Evolutionary conservation across 2,797 vertebrate genomes (phyloP).

Genomic region (Premnoplex brunnescens): DNA sequence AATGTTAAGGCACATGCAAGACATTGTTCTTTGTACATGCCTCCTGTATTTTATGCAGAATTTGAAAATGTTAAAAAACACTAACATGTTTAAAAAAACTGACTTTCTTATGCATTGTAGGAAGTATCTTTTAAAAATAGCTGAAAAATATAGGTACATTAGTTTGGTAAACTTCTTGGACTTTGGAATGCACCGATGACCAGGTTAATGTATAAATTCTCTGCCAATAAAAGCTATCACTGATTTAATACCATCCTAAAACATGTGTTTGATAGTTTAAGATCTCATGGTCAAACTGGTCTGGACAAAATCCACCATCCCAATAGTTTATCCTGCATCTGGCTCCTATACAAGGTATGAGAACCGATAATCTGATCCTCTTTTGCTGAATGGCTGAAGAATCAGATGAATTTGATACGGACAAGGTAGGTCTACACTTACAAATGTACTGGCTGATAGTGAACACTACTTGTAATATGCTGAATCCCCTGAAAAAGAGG

Average conservation of each 20-base stretch:
- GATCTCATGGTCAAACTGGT: not conserved
- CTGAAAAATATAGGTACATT: not conserved
- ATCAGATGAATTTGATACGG: not conserved
- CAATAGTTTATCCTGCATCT: not conserved
- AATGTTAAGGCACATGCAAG: not conserved
- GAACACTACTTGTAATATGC: not conserved
- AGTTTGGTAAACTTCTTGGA: not conserved
- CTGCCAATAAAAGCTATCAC: not conserved
- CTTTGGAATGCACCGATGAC: not conserved
- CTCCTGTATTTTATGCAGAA: not conserved
- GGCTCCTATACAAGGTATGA: not conserved
- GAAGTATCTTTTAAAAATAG: not conserved
- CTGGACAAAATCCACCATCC: not conserved
- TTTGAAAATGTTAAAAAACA: not conserved
- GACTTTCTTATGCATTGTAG: not conserved
- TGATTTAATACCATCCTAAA: not conserved
- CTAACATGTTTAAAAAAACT: not conserved
- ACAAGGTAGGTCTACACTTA: not conserved
- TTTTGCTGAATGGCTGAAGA: not conserved
- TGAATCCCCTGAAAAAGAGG: not conserved
- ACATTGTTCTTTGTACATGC: not conserved
- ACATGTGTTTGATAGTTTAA: not conserved
- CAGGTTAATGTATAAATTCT: not conserved
- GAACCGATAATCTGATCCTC: not conserved
- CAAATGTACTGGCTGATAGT: not conserved